Evolutionary conservation across 2,888 invertebrate genomes (phyloP).

Genomic region (Stenolophus ochropezus): DNA sequence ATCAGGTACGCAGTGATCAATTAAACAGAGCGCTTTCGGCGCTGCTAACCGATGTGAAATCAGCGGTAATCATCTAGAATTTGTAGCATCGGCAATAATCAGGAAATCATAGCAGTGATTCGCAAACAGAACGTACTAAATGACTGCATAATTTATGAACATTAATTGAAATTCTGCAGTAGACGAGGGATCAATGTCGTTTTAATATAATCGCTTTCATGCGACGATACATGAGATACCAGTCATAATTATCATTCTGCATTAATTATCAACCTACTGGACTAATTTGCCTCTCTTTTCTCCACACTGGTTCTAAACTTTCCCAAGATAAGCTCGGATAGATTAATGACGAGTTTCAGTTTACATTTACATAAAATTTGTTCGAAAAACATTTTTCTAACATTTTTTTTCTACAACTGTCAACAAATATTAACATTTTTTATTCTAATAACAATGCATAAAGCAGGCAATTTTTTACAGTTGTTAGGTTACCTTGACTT

Average conservation of each 20-base stretch:
- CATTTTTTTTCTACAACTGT: no score
- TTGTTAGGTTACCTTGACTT: no score
- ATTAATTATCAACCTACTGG: constrained; percentile 16
- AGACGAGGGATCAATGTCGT: constrained; percentile 24
- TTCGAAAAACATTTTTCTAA: no score
- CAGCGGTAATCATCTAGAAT: background rate
- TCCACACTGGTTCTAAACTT: background rate
- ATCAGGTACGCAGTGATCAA: background rate
- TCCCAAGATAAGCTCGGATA: background rate
- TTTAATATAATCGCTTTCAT: constrained; percentile 35
- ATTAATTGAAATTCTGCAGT: constrained; percentile 51
- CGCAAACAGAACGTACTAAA: constrained; percentile 11
- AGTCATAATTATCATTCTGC: constrained; percentile 16
- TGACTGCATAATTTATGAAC: constrained; percentile 50
- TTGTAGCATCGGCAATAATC: background rate
- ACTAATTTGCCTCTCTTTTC: background rate
- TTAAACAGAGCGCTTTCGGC: background rate
- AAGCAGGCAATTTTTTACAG: no score
- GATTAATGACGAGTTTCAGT: no score
- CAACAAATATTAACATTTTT: no score
- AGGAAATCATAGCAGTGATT: constrained; percentile 17
- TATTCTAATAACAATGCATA: no score
- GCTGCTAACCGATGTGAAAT: background rate
- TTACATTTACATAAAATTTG: no score
- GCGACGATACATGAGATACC: background rate